These are phyloP conservation scores for Carcinoscorpius rotundicauda DNA, from an alignment of 1,140 invertebrate species.

Conservation along the genomic window DNA sequence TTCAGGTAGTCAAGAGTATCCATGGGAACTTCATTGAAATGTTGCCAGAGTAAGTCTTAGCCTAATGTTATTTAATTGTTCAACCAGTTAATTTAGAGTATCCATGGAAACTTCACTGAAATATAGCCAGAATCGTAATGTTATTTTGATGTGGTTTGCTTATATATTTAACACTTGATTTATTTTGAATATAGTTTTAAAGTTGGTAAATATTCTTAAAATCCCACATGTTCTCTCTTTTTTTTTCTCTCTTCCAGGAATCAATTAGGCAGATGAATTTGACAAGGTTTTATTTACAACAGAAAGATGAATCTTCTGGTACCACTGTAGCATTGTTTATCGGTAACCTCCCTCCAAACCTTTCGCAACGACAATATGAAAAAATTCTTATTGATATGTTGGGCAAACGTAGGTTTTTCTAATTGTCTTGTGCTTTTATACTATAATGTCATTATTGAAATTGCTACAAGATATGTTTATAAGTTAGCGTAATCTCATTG, in stretches of 20 bases:
- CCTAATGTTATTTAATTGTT: no score
- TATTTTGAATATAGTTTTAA: no score
- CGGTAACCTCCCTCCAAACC: slow-evolving; percentile 89
- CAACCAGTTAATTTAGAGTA: no score
- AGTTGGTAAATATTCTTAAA: no score
- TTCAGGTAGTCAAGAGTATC: no score
- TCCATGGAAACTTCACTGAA: no score
- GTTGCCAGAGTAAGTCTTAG: no score
- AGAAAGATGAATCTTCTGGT: slow-evolving; percentile 93
- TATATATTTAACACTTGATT: background rate
- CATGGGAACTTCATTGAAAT: no score
- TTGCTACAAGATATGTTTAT: background rate
- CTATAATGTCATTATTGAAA: no score
- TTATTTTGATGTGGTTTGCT: no score
- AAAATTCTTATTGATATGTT: slow-evolving; percentile 91
- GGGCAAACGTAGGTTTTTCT: slow-evolving; percentile 57
- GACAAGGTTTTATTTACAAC: slow-evolving; percentile 95
- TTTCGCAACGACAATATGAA: slow-evolving; percentile 95
- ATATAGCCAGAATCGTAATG: no score
- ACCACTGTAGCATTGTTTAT: slow-evolving; percentile 93
- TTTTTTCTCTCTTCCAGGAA: slow-evolving; percentile 40
- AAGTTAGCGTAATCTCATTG: background rate
- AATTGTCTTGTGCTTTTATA: background rate
- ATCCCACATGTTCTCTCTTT: no score
- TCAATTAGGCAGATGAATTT: slow-evolving; percentile 96